Evolutionary conservation across 2,797 vertebrate genomes (phyloP), one percentile per base, ranked within the genome.

Genomic region (Pangasius mekongensis): DNA sequence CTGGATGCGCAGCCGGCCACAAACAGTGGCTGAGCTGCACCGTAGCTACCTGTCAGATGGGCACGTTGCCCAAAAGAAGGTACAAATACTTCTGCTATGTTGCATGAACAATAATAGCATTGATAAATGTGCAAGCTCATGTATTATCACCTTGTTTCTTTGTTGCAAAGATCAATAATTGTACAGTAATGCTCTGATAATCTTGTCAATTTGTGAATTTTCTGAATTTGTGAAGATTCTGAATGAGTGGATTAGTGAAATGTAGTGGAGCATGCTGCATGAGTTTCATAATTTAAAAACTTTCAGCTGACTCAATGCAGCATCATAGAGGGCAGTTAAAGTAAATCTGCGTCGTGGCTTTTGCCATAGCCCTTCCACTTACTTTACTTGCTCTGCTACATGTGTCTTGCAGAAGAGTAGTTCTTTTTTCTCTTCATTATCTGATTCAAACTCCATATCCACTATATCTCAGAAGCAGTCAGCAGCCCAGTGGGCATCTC

Each of bases 1-100:
- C 86, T 99, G 98, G 98, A 99, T 99, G 93, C 98, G 97, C 76
- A 98, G 98, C 92, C 94, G 97, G 13, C 98, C 98, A 0, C 98
- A 99, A 90, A 99, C 98, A 91, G 96, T 96, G 83, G 94, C 97
- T 64, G 98, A 98, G 88, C 97, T 98, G 91, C 98, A 98, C 90
- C 96, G 97, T 0, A 98, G 96, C 94, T 99, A 98, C 95, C 97
- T 98, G 94, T 98, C 98, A 93, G 97, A 97, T 0, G 97, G 95
- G 0, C 95, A 97, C 3, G 95, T 97, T 89, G 94, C 96, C 91
- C 95, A 97, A 64, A 99, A 99, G 95, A 99, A 98, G 91, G 98
- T 98, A 91, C 92, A 93, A 66, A 58, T 78, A 14, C 20, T 81
- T 30, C 47, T 80, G 30, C 52, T 83, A 47, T 58, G 52, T 5